Base-by-base conservation (phyloP, 2,888 invertebrate species). In the Hetaerina titia region DNA sequence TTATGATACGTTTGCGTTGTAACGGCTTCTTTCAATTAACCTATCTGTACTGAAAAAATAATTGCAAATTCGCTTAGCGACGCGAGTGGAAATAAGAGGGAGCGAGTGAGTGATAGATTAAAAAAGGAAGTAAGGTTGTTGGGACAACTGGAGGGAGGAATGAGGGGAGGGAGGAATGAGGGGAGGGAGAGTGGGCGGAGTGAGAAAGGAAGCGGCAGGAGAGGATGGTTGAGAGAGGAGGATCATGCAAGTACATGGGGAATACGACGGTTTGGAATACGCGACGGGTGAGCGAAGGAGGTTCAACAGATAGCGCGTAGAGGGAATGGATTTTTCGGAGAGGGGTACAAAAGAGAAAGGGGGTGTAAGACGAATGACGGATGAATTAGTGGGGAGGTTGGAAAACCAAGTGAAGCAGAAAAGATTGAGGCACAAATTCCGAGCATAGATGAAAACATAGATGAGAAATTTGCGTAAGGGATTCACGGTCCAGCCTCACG, bases 241-340 rank as follows among this genome's bases (percentile, higher is more conserved):
- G 69, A 22, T 69, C 22, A 69, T 11, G 60, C 11, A 60, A 4
- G 45, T 45, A 2, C 4, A 45, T 13, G 5, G 88, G 1, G 56
- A 45, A 45, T 45, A 15, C 45, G 45, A 88, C 19, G 88, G 88
- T 11, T 31, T 56, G 88, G 88, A 88, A 88, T 88, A 19, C 56
- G 56, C 88, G 88, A 56, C 88, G 22, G 56, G 22, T 88, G 88
- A 88, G 88, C 45, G 88, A 88, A 88, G 88, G 88, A 45, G 17
- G 88, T 56, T 88, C 19, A 56, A 45, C 88, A n/a, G 88, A 88
- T 88, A 88, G 69, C 45, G 56, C 6, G 45, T 7, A 69, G 69
- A 45, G 45, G 88, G 88, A 19, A 1, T 8, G 15, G 45, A 45
- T 45, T 7, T 15, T 13, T 15, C 11, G 22, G 17, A 0, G 81